phyloP scores from a whole-genome alignment of 64 coral and sea anemone species.

The Acropora tenuis region DNA sequence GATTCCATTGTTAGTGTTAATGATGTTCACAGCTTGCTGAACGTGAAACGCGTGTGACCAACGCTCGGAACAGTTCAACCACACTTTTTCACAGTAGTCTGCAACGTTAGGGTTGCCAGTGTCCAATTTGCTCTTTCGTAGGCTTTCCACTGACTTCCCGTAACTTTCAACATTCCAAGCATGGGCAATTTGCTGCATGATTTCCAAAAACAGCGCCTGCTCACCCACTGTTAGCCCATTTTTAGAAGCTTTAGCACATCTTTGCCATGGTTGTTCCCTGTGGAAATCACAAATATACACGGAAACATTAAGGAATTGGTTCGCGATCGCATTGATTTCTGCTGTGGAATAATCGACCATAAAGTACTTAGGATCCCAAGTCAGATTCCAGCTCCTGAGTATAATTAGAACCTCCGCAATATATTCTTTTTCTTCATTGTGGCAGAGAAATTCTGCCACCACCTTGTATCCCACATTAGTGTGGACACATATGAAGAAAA shows the following conservation, averaged over 20 bases:
- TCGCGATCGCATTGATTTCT: slow-evolving; percentile 35
- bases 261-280: slow-evolving; percentile 23
- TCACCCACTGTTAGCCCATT: slow-evolving; percentile 22
- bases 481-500: too few species aligned
- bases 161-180: neutral
- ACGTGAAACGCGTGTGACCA: slow-evolving; percentile 48
- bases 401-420: slow-evolving; percentile 17
- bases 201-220: too few species aligned
- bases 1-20: slow-evolving; percentile 71
- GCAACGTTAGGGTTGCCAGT: neutral
- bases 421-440: slow-evolving; percentile 6
- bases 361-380: slow-evolving; percentile 14
- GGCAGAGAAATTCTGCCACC: slow-evolving; percentile 41
- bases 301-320: neutral
- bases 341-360: slow-evolving; percentile 44
- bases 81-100: slow-evolving; percentile 44
- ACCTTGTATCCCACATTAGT: slow-evolving; percentile 50
- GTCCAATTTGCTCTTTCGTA: slow-evolving; percentile 6
- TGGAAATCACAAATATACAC: slow-evolving; percentile 41
- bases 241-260: slow-evolving; percentile 20
- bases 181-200: slow-evolving; percentile 30
- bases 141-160: slow-evolving; percentile 30
- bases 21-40: slow-evolving; percentile 55
- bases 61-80: slow-evolving; percentile 37
- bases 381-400: slow-evolving; percentile 24